Conservation (phyloP, 2,888 invertebrate genomes). For the Epistrophe eligans region DNA sequence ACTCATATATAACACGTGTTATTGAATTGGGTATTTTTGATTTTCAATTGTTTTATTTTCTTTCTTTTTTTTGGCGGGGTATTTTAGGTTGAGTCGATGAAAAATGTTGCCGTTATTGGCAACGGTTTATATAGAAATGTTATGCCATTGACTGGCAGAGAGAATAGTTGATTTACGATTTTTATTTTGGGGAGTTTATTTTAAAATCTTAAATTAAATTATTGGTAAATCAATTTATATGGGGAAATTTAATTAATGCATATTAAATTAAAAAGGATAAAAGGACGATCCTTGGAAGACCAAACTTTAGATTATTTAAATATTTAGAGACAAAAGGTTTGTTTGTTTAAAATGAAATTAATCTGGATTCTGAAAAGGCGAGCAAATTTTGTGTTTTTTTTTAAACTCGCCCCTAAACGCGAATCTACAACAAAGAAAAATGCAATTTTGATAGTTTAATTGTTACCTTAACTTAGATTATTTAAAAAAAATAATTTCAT, state of each 20-base stretch:
- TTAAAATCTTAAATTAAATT: neutral
- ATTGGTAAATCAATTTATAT: neutral
- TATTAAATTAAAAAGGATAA: neutral
- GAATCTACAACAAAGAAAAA: no score
- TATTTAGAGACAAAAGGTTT: no score
- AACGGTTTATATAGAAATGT: conserved; percentile 60
- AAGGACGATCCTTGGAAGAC: no score
- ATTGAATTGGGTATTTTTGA: neutral
- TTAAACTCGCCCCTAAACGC: no score
- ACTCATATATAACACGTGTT: conserved; percentile 53
- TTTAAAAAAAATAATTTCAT: no score
- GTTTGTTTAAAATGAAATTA: no score
- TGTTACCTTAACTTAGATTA: no score
- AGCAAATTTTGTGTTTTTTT: no score
- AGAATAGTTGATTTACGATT: conserved; percentile 60
- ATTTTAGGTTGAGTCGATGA: conserved; percentile 30
- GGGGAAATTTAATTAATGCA: neutral
- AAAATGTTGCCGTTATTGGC: conserved; percentile 55
- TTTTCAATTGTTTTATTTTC: no score
- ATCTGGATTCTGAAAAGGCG: no score
- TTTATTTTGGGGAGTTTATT: conserved; percentile 9
- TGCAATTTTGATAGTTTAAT: no score
- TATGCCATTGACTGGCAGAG: conserved; percentile 60
- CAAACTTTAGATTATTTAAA: no score
- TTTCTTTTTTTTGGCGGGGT: neutral